phyloP scores from a whole-genome alignment of 2,113 vertebrate species.

The Lamprotornis superbus region DNA sequence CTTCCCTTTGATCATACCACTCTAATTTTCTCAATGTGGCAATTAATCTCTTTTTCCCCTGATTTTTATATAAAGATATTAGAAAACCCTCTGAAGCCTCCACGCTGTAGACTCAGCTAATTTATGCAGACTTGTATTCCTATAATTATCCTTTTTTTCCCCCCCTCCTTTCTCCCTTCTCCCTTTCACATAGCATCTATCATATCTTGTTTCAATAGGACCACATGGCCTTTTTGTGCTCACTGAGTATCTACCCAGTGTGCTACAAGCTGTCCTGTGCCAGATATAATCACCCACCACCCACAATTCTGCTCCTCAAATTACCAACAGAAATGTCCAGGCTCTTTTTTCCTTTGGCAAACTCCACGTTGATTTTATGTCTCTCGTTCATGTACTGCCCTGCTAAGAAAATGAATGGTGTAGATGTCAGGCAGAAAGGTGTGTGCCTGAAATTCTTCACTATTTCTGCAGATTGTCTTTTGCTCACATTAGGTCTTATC shows the following conservation, averaged over 20 bases:
- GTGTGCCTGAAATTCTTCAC: neutral
- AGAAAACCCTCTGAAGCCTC: conserved; percentile 15
- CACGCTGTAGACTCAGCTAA: neutral
- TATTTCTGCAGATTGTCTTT: neutral
- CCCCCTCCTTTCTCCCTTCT: neutral
- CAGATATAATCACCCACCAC: neutral
- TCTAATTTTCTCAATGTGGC: conserved; percentile 37
- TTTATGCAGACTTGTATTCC: neutral
- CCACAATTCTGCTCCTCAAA: neutral
- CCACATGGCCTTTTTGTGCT: neutral
- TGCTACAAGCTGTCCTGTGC: neutral
- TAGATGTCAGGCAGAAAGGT: neutral
- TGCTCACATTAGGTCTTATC: neutral
- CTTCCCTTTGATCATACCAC: conserved; percentile 33
- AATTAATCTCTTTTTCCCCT: conserved; percentile 7
- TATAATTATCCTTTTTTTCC: neutral
- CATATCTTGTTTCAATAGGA: neutral
- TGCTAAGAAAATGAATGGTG: conserved; percentile 1
- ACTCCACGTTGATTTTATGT: neutral
- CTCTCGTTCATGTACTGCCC: neutral
- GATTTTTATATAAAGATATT: conserved; percentile 29
- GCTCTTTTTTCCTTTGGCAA: neutral
- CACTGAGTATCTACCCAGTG: neutral
- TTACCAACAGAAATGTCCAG: neutral
- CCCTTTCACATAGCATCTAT: neutral